Evolutionary conservation across 1,140 invertebrate genomes (phyloP).

Genomic region (Drosophila orosa): DNA sequence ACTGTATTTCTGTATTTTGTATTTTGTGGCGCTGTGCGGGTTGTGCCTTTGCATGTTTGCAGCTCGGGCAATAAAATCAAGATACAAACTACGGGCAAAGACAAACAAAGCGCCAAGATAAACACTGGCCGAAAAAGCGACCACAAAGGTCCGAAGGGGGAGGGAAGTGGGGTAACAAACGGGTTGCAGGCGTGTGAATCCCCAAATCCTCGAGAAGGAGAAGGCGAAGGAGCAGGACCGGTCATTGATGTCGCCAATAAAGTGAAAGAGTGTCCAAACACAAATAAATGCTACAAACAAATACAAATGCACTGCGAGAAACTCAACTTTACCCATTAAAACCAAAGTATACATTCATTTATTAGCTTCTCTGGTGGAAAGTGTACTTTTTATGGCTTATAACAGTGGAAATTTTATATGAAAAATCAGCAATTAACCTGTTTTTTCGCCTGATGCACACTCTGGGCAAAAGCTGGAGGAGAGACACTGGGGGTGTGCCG

Average conservation of each 20-base stretch:
- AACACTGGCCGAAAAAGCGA: constrained; percentile 64
- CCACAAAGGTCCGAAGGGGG: constrained; percentile 33
- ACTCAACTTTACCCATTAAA: background rate
- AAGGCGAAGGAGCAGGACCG: constrained; percentile 9
- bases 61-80: constrained; percentile 70
- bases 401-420: too few species aligned
- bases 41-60: constrained; percentile 61
- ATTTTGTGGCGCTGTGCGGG: constrained; percentile 18
- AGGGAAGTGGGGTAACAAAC: background rate
- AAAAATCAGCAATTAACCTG: background rate
- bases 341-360: too few species aligned
- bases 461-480: background rate
- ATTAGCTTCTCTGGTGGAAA: background rate
- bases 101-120: constrained; percentile 67
- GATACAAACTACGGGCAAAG: constrained; percentile 60
- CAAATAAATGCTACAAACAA: constrained; percentile 48
- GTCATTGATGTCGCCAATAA: constrained; percentile 71
- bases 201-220: constrained; percentile 12
- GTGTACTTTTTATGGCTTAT: background rate
- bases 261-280: constrained; percentile 40
- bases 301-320: constrained; percentile 18
- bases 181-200: constrained; percentile 56
- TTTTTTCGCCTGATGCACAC: background rate
- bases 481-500: constrained; percentile 1
- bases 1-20: background rate